Evolutionary conservation across 2,888 invertebrate genomes (phyloP).

Genomic region (Temnothorax rugatulus): DNA sequence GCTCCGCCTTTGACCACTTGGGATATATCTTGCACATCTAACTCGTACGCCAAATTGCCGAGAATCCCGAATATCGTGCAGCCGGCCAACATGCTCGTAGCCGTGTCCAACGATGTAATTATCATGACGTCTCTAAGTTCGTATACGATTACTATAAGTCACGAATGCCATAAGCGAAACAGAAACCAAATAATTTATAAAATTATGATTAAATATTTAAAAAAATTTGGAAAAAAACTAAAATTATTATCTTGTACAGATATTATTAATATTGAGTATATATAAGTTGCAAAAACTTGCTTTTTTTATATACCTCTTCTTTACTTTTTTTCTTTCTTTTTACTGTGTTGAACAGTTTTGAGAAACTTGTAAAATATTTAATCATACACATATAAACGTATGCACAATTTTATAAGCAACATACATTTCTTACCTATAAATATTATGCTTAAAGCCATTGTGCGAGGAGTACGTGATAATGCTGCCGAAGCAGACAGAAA

Average conservation of each 20-base stretch:
- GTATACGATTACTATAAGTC: conserved; percentile 1
- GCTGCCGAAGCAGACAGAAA: conserved; percentile 89
- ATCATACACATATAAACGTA: not conserved
- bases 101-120: conserved; percentile 93
- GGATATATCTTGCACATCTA: conserved; percentile 88
- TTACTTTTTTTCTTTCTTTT: not conserved
- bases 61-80: conserved; percentile 94
- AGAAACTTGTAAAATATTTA: not conserved
- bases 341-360: not conserved
- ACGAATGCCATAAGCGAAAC: not conserved
- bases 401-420: not conserved
- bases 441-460: conserved; percentile 89
- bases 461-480: conserved; percentile 89
- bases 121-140: conserved; percentile 90
- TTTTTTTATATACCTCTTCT: not conserved
- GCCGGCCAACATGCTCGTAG: conserved; percentile 94
- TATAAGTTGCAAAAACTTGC: not conserved
- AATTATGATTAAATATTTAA: not conserved
- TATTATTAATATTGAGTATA: not conserved
- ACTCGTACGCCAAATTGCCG: conserved; percentile 92
- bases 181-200: not conserved
- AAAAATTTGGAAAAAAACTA: not conserved
- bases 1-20: conserved; percentile 92
- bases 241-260: not conserved
- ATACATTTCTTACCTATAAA: conserved; percentile 86